Base-by-base conservation (phyloP, 2,888 invertebrate genomes). In the Bedellia somnulentella region DNA sequence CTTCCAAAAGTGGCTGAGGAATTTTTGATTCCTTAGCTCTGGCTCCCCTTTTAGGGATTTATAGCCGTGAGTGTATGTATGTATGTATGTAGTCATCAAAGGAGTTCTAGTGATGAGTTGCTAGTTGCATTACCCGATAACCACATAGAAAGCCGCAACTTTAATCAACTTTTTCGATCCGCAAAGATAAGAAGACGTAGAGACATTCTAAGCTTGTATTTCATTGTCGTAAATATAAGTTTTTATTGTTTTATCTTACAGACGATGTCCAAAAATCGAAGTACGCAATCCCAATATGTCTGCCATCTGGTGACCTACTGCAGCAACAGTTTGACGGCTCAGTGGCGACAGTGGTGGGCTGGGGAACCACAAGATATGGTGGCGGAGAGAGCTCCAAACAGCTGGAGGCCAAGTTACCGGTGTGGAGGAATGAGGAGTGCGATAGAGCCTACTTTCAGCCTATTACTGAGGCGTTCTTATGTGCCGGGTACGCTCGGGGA, bases 361-460 rank as follows among this genome's bases (percentile, higher is more conserved):
- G 93, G 93, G 94, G 93, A 17, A 91, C 92, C 13, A 91, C 92
- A 0, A 85, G 71, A 3, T 93, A 93, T 51, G 93, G 93, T 4
- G 93, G 93, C 2, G 86, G 88, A 37, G 93, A 93, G 61, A 92
- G 92, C 49, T 87, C 90, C 3, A 80, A 84, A 5, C 89, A 93
- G 53, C 79, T 91, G 32, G 90, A 93, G 53, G 92, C 91, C 0
- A 81, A 84, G 40, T 66, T 93, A 31, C 93, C 93, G 0, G 85
- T 93, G 15, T 93, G 93, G 93, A 78, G 87, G 35, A 93, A 93
- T 56, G 87, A 88, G 43, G 92, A 93, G 50, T 93, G 93, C 49
- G 87, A 93, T 58, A 80, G 87, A 33, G 90, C 93, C 0, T 94
- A 94, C 63, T 92, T 92, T 62, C 94, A 94, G 54, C 93, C 93